Evolutionary conservation across 1,140 invertebrate genomes (phyloP).

Genomic region (Sycophaga agraensis): DNA sequence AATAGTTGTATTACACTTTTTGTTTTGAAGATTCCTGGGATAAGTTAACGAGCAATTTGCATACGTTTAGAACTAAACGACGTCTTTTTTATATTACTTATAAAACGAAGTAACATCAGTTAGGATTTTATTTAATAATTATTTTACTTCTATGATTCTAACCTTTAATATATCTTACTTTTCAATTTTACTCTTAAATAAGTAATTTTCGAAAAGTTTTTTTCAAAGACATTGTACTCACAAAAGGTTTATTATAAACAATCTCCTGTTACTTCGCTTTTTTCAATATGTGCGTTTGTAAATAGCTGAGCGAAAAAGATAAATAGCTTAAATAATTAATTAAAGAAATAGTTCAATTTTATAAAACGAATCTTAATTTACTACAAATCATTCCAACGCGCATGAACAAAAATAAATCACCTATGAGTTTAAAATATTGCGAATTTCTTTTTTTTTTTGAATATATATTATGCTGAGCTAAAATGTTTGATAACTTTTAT

Average conservation of each 20-base stretch:
- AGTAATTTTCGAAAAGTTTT: too few relatives aligned
- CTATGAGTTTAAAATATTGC: too few relatives aligned
- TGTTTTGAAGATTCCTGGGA: too few relatives aligned
- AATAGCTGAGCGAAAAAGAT: conserved; percentile 25
- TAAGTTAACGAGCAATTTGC: background rate
- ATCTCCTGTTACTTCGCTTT: conserved; percentile 21
- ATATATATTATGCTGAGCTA: too few relatives aligned
- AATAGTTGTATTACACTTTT: too few relatives aligned
- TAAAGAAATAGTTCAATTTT: conserved; percentile 14
- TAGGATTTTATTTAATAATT: background rate
- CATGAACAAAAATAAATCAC: too few relatives aligned
- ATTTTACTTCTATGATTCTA: background rate
- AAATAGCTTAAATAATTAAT: conserved; percentile 20
- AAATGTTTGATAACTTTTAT: too few relatives aligned
- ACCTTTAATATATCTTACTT: too few relatives aligned
- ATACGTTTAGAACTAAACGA: background rate
- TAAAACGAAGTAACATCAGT: conserved; percentile 14
- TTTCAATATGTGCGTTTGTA: conserved; percentile 24
- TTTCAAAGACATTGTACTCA: too few relatives aligned
- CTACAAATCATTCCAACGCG: conserved; percentile 14
- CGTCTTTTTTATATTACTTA: conserved; percentile 14
- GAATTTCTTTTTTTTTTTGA: too few relatives aligned
- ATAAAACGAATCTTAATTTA: conserved; percentile 8
- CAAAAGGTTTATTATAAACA: too few relatives aligned
- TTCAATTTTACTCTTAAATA: too few relatives aligned